These are phyloP conservation scores for Enteromius mattozi DNA, from an alignment of 2,797 vertebrate species.

Conservation along the genomic window DNA sequence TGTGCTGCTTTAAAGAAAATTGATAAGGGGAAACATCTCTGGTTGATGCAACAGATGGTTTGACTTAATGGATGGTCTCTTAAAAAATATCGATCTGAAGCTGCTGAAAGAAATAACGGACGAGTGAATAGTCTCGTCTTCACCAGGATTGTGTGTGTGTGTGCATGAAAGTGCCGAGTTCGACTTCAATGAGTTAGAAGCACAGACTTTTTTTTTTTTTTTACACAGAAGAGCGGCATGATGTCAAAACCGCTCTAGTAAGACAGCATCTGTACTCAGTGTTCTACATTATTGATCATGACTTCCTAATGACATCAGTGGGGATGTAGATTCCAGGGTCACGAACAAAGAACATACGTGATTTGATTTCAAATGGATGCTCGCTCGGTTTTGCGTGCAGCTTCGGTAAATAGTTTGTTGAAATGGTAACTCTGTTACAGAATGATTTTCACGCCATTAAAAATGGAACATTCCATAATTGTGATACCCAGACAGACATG, in stretches of 20 bases:
- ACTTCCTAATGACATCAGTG: constrained; percentile 2
- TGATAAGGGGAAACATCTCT: constrained; percentile 8
- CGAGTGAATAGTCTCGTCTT: background rate
- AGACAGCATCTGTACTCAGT: constrained; percentile 12
- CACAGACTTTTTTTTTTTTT: background rate
- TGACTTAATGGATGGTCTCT: constrained; percentile 8
- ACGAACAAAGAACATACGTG: background rate
- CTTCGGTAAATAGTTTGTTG: background rate
- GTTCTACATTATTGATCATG: constrained; percentile 1
- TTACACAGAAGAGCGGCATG: background rate
- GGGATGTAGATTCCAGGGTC: background rate
- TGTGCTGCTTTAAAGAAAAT: background rate
- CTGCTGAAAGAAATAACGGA: background rate
- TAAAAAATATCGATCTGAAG: constrained; percentile 14
- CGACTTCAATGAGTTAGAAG: constrained; percentile 2
- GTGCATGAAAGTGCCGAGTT: background rate
- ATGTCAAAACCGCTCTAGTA: background rate
- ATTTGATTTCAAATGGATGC: background rate
- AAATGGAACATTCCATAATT: background rate
- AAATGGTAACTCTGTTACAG: background rate
- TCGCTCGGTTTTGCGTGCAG: background rate
- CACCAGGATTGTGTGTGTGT: too few relatives aligned
- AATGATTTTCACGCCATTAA: background rate
- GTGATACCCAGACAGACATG: background rate
- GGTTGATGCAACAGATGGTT: background rate